Conservation (phyloP, 2,797 vertebrate genomes). For the Otolemur crassicaudatus region DNA sequence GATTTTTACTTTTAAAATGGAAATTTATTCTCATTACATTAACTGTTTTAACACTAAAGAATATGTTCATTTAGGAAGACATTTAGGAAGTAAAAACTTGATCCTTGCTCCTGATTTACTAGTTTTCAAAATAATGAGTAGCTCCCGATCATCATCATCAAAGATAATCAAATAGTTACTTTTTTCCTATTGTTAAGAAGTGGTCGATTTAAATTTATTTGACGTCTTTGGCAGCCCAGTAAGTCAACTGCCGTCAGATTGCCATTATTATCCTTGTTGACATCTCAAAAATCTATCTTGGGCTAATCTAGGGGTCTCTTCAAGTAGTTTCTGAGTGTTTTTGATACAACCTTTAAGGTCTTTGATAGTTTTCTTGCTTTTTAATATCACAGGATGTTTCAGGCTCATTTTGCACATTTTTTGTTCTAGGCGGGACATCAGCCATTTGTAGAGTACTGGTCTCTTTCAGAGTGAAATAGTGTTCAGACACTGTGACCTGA, state of each 20-base stretch:
- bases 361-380: not conserved
- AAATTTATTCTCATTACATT: not conserved
- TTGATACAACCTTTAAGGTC: not conserved
- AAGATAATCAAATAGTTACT: not conserved
- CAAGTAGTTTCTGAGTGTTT: not conserved
- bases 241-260: not conserved
- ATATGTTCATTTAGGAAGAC: not conserved
- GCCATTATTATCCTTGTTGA: not conserved
- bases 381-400: not conserved
- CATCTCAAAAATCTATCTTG: not conserved
- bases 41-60: not conserved
- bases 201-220: not conserved
- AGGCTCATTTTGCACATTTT: not conserved
- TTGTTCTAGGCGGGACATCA: not conserved
- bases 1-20: not conserved
- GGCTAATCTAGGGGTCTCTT: not conserved
- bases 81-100: not conserved
- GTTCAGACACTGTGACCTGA: not conserved
- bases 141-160: not conserved
- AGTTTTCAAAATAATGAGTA: not conserved
- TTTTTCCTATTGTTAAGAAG: not conserved
- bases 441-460: not conserved
- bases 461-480: not conserved
- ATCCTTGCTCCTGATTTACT: not conserved
- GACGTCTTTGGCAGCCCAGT: not conserved